Conservation (phyloP, 2,888 invertebrate species). For the Megaustenia siamemsis region DNA sequence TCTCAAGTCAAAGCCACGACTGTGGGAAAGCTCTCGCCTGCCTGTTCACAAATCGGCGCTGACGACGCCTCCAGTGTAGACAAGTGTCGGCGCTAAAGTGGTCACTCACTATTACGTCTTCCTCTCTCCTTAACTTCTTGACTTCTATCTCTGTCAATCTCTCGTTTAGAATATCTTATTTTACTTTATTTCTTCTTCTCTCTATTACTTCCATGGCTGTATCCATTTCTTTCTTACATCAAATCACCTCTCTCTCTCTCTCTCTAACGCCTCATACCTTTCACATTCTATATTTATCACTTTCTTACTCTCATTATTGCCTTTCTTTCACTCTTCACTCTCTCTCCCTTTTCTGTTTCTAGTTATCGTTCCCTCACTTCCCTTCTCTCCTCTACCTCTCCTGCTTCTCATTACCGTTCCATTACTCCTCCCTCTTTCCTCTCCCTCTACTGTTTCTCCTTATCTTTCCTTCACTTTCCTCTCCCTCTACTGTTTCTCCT, state of each 20-base stretch:
- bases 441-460: neutral
- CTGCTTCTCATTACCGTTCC: neutral
- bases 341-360: neutral
- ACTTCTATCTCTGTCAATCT: too few relatives aligned
- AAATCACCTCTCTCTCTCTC: too few relatives aligned
- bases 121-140: too few relatives aligned
- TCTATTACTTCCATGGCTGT: neutral
- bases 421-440: neutral
- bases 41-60: neutral
- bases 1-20: slow-evolving; percentile 25
- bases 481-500: slow-evolving; percentile 1
- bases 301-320: neutral
- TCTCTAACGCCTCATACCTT: neutral
- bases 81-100: neutral
- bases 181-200: neutral
- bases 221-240: neutral
- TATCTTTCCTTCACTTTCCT: slow-evolving; percentile 22
- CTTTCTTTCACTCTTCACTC: neutral
- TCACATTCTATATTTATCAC: neutral
- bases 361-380: slow-evolving; percentile 16
- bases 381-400: slow-evolving; percentile 3
- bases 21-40: slow-evolving; percentile 7
- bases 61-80: neutral
- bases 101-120: too few relatives aligned
- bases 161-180: neutral